These are phyloP conservation scores for Onthophagus taurus DNA, from an alignment of 1,140 invertebrate species.

Conservation along the genomic window DNA sequence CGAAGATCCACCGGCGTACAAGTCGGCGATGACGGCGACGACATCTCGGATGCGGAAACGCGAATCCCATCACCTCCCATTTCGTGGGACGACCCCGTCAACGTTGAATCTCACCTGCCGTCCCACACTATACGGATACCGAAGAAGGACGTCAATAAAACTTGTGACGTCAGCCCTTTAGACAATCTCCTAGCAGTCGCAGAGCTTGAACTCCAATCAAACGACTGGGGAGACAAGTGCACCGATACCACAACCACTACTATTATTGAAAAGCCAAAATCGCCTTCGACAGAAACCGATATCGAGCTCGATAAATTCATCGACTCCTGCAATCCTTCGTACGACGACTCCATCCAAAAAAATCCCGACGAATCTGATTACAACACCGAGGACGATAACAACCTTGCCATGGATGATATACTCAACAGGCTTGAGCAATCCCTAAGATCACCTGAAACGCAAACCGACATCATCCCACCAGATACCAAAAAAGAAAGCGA, in stretches of 20 bases:
- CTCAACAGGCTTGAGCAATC: conserved; percentile 47
- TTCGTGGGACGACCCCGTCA: conserved; percentile 37
- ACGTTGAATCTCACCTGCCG: conserved; percentile 47
- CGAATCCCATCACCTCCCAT: conserved; percentile 17
- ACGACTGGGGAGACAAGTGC: conserved; percentile 27
- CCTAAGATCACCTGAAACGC: conserved; percentile 40
- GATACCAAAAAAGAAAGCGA: conserved; percentile 7
- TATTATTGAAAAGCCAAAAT: conserved; percentile 14
- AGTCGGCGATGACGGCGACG: conserved; percentile 20
- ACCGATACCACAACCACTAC: conserved; percentile 7
- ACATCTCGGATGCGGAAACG: conserved; percentile 16
- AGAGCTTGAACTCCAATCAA: conserved; percentile 41
- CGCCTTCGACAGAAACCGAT: conserved; percentile 22
- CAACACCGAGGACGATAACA: conserved; percentile 49
- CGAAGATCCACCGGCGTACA: conserved; percentile 26
- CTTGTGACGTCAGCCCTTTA: conserved; percentile 39
- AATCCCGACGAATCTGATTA: conserved; percentile 36
- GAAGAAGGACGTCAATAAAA: conserved; percentile 32
- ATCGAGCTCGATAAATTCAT: conserved; percentile 25
- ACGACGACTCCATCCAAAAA: conserved; percentile 9
- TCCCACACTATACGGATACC: conserved; percentile 47
- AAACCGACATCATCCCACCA: conserved; percentile 13
- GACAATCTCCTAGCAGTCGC: conserved; percentile 49
- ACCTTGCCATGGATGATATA: conserved; percentile 48
- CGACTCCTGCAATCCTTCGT: conserved; percentile 20